Evolutionary conservation across 2,888 invertebrate species (phyloP).

Genomic region (Amiota communis): DNA sequence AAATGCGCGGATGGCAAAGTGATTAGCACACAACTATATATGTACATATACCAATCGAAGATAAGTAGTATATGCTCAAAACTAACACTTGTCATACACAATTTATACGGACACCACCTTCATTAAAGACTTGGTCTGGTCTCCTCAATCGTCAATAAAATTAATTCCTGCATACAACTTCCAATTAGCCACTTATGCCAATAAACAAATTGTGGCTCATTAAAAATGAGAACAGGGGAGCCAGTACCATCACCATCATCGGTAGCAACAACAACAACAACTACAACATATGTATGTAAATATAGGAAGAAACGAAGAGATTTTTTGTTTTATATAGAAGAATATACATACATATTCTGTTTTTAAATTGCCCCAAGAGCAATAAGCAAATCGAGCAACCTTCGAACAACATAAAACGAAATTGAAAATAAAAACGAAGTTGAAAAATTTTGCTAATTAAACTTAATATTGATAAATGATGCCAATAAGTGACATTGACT

Average conservation of each 20-base stretch:
- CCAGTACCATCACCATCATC: background rate
- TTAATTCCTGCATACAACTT: slow-evolving; percentile 28
- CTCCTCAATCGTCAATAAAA: background rate
- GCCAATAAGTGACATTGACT: slow-evolving; percentile 38
- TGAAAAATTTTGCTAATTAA: slow-evolving; percentile 59
- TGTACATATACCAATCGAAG: too few relatives aligned
- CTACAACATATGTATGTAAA: background rate
- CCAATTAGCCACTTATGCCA: slow-evolving; percentile 40
- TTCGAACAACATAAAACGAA: slow-evolving; percentile 18
- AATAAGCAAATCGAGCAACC: background rate
- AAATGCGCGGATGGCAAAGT: too few relatives aligned
- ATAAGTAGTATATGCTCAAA: too few relatives aligned
- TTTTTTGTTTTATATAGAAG: too few relatives aligned
- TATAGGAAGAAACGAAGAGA: background rate
- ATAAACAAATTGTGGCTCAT: slow-evolving; percentile 55
- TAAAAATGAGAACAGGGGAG: slow-evolving; percentile 27
- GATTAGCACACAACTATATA: too few relatives aligned
- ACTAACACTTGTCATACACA: background rate
- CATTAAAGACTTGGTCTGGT: background rate
- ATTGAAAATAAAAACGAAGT: slow-evolving; percentile 31
- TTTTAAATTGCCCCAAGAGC: background rate
- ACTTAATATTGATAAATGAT: slow-evolving; percentile 67
- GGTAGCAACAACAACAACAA: background rate
- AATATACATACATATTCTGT: too few relatives aligned
- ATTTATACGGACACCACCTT: background rate